These are phyloP conservation scores for Holothuria scabra DNA, from an alignment of 53 echinoderm and acorn worm genomes.

Conservation along the genomic window DNA sequence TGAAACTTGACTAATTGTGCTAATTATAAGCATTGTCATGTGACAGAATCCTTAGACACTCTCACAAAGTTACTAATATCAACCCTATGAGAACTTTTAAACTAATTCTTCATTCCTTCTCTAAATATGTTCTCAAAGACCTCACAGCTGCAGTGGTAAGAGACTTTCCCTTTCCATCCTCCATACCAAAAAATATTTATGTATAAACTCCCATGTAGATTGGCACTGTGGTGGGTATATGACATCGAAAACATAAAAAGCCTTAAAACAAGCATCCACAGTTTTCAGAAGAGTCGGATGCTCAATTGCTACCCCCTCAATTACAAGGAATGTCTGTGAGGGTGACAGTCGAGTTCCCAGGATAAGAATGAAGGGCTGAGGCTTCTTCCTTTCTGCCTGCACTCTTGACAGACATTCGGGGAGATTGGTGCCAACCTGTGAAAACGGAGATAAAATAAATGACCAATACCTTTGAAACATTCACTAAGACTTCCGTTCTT, in stretches of 20 bases:
- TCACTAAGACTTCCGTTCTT: no score
- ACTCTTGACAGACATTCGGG: constrained; percentile 44
- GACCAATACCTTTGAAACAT: no score
- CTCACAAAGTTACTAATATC: no score
- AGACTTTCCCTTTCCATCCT: constrained; percentile 63
- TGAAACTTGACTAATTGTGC: no score
- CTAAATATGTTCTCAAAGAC: constrained; percentile 61
- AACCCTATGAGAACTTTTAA: no score
- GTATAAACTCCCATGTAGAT: constrained; percentile 75
- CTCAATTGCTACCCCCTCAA: constrained; percentile 67
- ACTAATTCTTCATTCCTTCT: constrained; percentile 19
- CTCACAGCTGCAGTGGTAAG: constrained; percentile 64
- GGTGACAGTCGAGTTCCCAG: constrained; percentile 44
- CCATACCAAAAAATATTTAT: constrained; percentile 64
- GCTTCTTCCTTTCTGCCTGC: constrained; percentile 48
- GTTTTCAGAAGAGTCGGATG: constrained; percentile 65
- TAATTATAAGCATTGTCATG: no score
- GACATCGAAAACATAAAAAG: constrained; percentile 60
- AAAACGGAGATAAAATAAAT: constrained; percentile 5
- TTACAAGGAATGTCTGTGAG: constrained; percentile 49
- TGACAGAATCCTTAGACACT: no score
- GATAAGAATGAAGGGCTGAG: constrained; percentile 67
- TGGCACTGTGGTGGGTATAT: constrained; percentile 62
- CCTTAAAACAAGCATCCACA: constrained; percentile 65
- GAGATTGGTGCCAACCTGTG: constrained; percentile 59